Base-by-base conservation (phyloP, 2,888 invertebrate genomes). In the Lasius fuliginosus region DNA sequence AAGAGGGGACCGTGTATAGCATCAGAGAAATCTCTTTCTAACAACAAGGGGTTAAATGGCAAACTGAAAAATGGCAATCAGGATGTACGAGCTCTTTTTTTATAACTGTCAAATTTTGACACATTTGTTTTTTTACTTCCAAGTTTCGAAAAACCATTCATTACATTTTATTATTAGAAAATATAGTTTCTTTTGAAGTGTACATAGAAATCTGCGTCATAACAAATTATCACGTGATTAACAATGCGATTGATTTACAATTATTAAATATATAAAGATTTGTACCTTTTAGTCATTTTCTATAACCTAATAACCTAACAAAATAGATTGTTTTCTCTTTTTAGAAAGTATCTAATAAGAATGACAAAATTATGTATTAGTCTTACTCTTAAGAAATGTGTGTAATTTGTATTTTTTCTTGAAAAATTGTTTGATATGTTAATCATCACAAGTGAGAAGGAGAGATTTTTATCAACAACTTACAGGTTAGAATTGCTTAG, bases 1-100 rank as follows among this genome's bases (percentile, higher is more conserved):
- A 77, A 86, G 86, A 58, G 79, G 83, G 90, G 82, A 56, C 82
- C 77, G 67, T 40, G 68, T 82, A 83, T 82, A 53, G 58, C 62
- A 84, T 73, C 65, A 86, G 68, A 87, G 71, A 85, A 71, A 58
- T 56, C 11, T 76, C 69, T 15, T 69, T 18, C 62, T n/a, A 53
- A 53, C 36, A 49, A 49, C 56, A 23, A 69, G 53, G 64, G 60
- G 46, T 62, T 36, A 75, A 64, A 76, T 60, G 33, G 42, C 27
- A 8, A 79, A 58, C 23, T 56, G 40, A 27, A 69, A 42, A 58
- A 68, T 30, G 12, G 40, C 30, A 68, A 30, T 40, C 15, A 68
- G 40, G 0, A 53, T 33, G 18, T n/a, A 33, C 36, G n/a, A 40
- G 0, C n/a, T 40, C 40, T 76, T 76, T 77, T 23, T 30, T 42